These are phyloP conservation scores for Tragelaphus strepsiceros DNA, from an alignment of 2,113 vertebrate genomes.

Conservation along the genomic window DNA sequence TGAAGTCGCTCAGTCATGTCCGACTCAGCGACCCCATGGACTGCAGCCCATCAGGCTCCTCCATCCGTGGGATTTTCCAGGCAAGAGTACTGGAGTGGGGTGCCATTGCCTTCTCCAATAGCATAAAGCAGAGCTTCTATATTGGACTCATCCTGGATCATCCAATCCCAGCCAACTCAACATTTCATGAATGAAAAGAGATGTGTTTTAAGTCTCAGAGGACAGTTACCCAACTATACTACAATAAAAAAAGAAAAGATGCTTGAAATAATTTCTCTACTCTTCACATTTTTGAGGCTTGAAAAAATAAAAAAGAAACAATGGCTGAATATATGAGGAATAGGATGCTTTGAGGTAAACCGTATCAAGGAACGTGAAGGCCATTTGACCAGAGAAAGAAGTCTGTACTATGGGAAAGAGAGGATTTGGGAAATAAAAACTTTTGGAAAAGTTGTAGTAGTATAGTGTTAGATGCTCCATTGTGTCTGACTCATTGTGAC, in stretches of 20 bases:
- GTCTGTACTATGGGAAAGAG: not conserved
- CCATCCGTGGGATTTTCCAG: too few species aligned
- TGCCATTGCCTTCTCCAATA: not conserved
- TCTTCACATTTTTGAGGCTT: not conserved
- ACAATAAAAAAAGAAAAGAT: not conserved
- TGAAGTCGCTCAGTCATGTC: too few species aligned
- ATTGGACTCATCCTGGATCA: not conserved
- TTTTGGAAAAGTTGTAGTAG: not conserved
- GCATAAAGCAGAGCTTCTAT: not conserved
- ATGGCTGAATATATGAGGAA: not conserved
- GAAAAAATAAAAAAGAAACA: not conserved
- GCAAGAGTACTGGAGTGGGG: too few species aligned
- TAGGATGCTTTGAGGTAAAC: not conserved
- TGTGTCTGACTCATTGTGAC: fast-evolving
- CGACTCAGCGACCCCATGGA: too few species aligned
- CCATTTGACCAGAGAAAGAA: not conserved
- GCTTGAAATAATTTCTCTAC: not conserved
- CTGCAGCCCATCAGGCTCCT: too few species aligned
- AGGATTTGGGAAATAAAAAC: not conserved
- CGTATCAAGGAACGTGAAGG: not conserved
- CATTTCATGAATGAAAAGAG: not conserved
- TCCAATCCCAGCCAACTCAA: not conserved
- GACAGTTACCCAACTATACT: not conserved
- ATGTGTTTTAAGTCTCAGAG: not conserved
- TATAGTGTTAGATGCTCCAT: not conserved